These are phyloP conservation scores for Ooceraea biroi DNA, from an alignment of 1,140 invertebrate genomes.

Conservation along the genomic window DNA sequence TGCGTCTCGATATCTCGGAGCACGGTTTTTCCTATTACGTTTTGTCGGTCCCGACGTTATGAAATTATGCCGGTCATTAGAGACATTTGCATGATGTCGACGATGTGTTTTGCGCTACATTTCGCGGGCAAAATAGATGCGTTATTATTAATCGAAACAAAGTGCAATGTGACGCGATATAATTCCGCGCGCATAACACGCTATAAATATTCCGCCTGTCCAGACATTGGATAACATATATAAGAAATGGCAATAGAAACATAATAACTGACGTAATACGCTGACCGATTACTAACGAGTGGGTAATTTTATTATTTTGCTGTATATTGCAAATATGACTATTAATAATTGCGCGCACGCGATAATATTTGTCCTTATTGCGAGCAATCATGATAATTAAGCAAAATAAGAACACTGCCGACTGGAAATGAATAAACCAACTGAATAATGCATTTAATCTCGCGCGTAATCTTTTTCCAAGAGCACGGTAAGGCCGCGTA, in stretches of 20 bases:
- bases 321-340: background rate
- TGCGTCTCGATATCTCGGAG: background rate
- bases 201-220: background rate
- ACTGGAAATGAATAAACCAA: background rate
- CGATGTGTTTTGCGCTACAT: background rate
- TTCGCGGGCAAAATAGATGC: background rate
- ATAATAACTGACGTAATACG: background rate
- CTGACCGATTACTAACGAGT: background rate
- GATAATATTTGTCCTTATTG: background rate
- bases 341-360: background rate
- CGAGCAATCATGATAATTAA: background rate
- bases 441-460: slow-evolving; percentile 1
- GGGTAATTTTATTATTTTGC: background rate
- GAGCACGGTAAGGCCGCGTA: background rate
- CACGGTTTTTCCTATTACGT: slow-evolving; percentile 16
- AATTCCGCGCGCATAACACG: slow-evolving; percentile 20
- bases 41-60: background rate
- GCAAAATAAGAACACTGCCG: background rate
- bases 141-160: background rate
- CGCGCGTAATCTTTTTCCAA: background rate
- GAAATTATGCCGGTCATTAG: slow-evolving; percentile 21
- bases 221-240: too few species aligned
- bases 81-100: slow-evolving; percentile 31
- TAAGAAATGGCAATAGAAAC: too few species aligned
- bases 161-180: background rate